phyloP scores from a whole-genome alignment of 2,888 invertebrate genomes.

The Petrolisthes manimaculis region DNA sequence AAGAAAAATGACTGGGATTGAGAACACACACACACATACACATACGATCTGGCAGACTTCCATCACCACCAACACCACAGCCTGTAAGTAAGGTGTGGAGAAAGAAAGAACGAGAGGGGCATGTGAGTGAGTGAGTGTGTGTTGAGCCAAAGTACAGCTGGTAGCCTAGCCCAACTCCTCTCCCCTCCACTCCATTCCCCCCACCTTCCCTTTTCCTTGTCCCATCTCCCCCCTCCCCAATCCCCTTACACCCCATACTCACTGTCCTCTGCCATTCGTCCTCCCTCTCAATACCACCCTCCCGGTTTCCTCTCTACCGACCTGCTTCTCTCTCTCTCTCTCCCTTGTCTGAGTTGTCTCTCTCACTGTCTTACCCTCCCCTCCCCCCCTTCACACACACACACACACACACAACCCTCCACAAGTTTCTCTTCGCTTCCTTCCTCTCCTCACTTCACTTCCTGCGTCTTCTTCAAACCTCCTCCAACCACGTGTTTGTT shows the following conservation, averaged over 20 bases:
- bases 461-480: background rate
- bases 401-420: background rate
- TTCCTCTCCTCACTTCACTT: conserved; percentile 3
- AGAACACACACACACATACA: too few species aligned
- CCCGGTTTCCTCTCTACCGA: background rate
- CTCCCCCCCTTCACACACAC: conserved; percentile 7
- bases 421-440: background rate
- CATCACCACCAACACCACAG: too few species aligned
- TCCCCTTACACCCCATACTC: background rate
- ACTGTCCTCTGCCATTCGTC: background rate
- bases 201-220: background rate
- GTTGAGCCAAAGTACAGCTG: background rate
- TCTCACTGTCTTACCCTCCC: background rate
- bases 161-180: background rate
- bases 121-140: too few species aligned
- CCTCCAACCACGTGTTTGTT: background rate
- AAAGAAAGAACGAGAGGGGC: too few species aligned
- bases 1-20: too few species aligned
- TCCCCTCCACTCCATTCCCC: conserved; percentile 12
- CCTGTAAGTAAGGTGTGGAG: too few species aligned
- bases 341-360: background rate
- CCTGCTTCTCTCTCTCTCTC: background rate
- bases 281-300: background rate
- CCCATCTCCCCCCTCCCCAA: background rate
- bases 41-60: too few species aligned